Evolutionary conservation across 2,797 vertebrate species (phyloP), one percentile per base, ranked within the genome.

Genomic region (Kryptolebias ocellatus): DNA sequence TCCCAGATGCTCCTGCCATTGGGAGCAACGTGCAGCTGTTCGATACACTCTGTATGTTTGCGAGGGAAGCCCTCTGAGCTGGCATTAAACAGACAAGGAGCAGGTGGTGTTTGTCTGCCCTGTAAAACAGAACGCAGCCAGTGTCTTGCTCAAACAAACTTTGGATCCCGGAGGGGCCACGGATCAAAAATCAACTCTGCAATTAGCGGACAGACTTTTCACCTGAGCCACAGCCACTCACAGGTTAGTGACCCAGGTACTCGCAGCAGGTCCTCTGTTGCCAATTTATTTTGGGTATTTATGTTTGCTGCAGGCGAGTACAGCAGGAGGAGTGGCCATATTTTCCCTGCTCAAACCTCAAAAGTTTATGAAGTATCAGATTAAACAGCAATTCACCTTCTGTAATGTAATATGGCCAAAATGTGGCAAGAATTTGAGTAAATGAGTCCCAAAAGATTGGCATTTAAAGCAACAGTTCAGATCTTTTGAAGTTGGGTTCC

Each of bases 141-240:
- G n/a, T 49, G n/a, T 20, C n/a, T 49, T 49, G 15, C 51, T 7
- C 12, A 53, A 15, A 28, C 6, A 6, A 7, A 53, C 24, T 34
- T n/a, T 54, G 29, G 24, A 34, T 34, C 53, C 31, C 37, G 11
- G 9, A n/a, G 4, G 29, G 31, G 29, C 7, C 7, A 4, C 10
- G 31, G 31, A n/a, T 54, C 53, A 54, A 12, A 54, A 24, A 4
- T 12, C 50, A 52, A 52, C 50, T 15, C 12, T 28, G 50, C 11
- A 52, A 28, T 52, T 27, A 52, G 47, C 53, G 60, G 39, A 68
- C 78, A 14, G 54, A 56, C 16, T 12, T 24, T 18, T 55, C 8
- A 69, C 31, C n/a, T 5, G 15, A 29, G 29, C 8, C 39, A 45
- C 18, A 42, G 54, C 11, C 3, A 39, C 31, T n/a, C 11, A 28